Evolutionary conservation across 1,140 invertebrate genomes (phyloP).

Genomic region (Micrasema minimum): DNA sequence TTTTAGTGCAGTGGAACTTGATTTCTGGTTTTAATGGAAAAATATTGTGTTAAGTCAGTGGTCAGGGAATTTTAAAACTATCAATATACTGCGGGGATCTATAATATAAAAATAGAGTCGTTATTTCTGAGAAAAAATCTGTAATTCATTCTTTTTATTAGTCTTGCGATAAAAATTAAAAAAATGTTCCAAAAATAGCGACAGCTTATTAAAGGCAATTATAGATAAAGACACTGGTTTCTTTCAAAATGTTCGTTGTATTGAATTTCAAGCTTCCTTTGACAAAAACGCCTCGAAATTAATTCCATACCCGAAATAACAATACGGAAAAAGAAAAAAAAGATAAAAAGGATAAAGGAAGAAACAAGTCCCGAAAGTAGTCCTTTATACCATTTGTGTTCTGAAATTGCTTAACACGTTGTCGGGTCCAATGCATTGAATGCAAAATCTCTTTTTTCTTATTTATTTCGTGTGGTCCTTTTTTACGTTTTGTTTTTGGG

Average conservation of each 20-base stretch:
- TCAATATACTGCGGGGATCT: conserved; percentile 1
- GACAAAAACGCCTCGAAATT: conserved; percentile 29
- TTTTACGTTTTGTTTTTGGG: conserved; percentile 28
- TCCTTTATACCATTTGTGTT: conserved; percentile 36
- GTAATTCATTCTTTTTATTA: too few relatives aligned
- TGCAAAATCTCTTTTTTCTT: conserved; percentile 24
- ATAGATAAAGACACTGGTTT: not conserved
- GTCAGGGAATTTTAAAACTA: too few relatives aligned
- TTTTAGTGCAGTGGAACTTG: too few relatives aligned
- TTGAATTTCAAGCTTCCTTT: conserved; percentile 22
- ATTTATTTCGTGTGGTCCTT: conserved; percentile 24
- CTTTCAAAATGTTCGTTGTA: not conserved
- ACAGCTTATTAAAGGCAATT: conserved; percentile 1
- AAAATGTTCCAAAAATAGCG: too few relatives aligned
- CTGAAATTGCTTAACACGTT: conserved; percentile 46
- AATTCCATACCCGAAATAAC: conserved; percentile 25
- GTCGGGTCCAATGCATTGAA: conserved; percentile 18
- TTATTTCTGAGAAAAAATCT: too few relatives aligned
- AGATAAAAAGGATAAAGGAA: not conserved
- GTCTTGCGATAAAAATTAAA: too few relatives aligned
- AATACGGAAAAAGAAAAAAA: conserved; percentile 8
- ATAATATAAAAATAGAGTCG: too few relatives aligned
- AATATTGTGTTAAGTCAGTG: too few relatives aligned
- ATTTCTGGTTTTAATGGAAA: too few relatives aligned
- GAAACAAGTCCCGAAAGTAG: conserved; percentile 27